phyloP scores from a whole-genome alignment of 1,140 invertebrate genomes.

The Drosophila sp. region DNA sequence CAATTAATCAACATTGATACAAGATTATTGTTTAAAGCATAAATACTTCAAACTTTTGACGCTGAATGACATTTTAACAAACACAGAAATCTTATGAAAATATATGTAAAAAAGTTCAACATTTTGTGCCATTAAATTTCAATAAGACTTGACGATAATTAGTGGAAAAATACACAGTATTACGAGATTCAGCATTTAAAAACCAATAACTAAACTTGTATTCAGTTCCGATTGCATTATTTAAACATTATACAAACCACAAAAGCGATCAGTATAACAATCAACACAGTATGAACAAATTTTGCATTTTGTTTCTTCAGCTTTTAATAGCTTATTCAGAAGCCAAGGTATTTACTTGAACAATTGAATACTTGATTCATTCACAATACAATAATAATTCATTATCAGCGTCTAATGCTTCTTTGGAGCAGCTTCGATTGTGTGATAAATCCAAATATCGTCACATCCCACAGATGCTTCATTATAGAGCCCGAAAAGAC shows the following conservation, averaged over 20 bases:
- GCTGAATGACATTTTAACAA: too few relatives aligned
- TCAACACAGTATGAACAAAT: not conserved
- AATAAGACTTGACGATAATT: not conserved
- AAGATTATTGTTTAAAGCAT: too few relatives aligned
- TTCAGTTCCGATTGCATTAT: not conserved
- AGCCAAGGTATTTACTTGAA: conserved; percentile 17
- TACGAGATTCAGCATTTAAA: conserved; percentile 1
- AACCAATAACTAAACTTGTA: conserved; percentile 6
- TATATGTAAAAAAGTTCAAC: too few relatives aligned
- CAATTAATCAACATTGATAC: not conserved
- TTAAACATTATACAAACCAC: not conserved
- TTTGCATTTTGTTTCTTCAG: too few relatives aligned
- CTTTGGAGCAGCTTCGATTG: too few relatives aligned
- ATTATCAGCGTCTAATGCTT: too few relatives aligned
- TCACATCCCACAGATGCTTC: too few relatives aligned
- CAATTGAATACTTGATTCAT: not conserved
- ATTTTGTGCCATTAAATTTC: not conserved
- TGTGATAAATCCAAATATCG: too few relatives aligned
- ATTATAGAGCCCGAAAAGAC: not conserved
- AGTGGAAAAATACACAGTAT: not conserved
- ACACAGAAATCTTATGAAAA: too few relatives aligned
- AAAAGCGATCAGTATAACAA: not conserved
- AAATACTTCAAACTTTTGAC: not conserved
- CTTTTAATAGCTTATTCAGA: not conserved
- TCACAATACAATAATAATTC: too few relatives aligned